These are phyloP conservation scores for Capitulum mitella DNA, from an alignment of 2,888 invertebrate genomes.

Conservation along the genomic window DNA sequence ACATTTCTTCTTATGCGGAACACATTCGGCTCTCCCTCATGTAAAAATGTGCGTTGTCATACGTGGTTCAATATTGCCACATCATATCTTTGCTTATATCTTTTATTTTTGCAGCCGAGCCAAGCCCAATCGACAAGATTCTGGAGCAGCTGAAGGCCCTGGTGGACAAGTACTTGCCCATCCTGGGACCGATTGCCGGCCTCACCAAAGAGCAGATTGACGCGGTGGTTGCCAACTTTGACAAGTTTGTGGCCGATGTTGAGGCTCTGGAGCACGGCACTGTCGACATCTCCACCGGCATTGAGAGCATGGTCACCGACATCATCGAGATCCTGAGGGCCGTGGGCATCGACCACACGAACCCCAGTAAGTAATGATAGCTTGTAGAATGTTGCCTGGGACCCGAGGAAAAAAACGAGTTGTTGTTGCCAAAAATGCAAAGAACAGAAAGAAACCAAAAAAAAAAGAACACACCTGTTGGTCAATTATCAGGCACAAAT, in stretches of 20 bases:
- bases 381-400: too few relatives aligned
- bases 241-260: slow-evolving; percentile 5
- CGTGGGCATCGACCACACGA: background rate
- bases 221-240: background rate
- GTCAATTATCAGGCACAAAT: too few relatives aligned
- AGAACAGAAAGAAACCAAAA: too few relatives aligned
- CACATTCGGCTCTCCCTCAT: too few relatives aligned
- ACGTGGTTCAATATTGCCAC: too few relatives aligned
- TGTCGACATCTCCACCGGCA: background rate
- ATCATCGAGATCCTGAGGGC: background rate
- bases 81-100: too few relatives aligned
- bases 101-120: background rate
- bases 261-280: background rate
- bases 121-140: background rate
- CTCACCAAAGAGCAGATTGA: background rate
- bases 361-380: background rate
- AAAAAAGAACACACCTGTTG: too few relatives aligned
- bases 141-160: background rate
- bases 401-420: too few relatives aligned
- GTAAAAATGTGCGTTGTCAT: too few relatives aligned
- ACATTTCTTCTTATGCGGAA: too few relatives aligned
- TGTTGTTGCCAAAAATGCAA: too few relatives aligned
- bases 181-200: background rate
- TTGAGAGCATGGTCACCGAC: background rate
- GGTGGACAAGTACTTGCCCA: background rate